Conservation (phyloP, 64 coral and sea anemone species). For the Actinia tenebrosa region DNA sequence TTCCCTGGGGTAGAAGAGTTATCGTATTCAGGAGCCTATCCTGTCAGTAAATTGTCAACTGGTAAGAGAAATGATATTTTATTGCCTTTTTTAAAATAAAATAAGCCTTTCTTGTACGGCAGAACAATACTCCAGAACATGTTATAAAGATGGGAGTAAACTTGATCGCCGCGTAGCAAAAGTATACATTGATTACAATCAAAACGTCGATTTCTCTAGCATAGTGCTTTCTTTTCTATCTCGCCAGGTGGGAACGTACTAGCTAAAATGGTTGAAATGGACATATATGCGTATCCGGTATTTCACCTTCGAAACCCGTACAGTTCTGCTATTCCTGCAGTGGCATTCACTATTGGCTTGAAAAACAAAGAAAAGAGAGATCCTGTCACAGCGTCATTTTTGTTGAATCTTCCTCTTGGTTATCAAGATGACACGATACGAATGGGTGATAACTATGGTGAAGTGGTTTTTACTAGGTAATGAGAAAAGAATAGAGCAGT, state of each 20-base stretch:
- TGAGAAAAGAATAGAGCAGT: not conserved
- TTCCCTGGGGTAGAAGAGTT: conserved; percentile 78
- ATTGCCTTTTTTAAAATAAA: not conserved
- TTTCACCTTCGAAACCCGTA: conserved; percentile 74
- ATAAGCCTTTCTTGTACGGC: too few relatives aligned
- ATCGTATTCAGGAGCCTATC: conserved; percentile 78
- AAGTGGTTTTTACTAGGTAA: conserved; percentile 80
- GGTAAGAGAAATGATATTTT: conserved; percentile 30
- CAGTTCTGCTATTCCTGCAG: conserved; percentile 74
- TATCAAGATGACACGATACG: conserved; percentile 87
- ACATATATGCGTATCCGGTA: conserved; percentile 70
- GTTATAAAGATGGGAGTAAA: too few relatives aligned
- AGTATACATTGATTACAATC: not conserved
- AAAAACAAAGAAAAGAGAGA: conserved; percentile 56
- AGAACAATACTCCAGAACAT: too few relatives aligned
- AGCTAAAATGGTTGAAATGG: conserved; percentile 60
- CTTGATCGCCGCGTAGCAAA: not conserved
- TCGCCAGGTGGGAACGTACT: conserved; percentile 43
- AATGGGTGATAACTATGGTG: conserved; percentile 77
- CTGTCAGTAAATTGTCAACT: conserved; percentile 67
- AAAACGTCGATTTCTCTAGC: not conserved
- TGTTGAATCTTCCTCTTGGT: conserved; percentile 82
- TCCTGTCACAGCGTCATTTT: conserved; percentile 51
- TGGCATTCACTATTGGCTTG: conserved; percentile 76
- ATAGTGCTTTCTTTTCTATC: not conserved